Evolutionary conservation across 2,888 invertebrate genomes (phyloP), one percentile per base, ranked within the genome.

Genomic region (Nesidiocoris tenuis): DNA sequence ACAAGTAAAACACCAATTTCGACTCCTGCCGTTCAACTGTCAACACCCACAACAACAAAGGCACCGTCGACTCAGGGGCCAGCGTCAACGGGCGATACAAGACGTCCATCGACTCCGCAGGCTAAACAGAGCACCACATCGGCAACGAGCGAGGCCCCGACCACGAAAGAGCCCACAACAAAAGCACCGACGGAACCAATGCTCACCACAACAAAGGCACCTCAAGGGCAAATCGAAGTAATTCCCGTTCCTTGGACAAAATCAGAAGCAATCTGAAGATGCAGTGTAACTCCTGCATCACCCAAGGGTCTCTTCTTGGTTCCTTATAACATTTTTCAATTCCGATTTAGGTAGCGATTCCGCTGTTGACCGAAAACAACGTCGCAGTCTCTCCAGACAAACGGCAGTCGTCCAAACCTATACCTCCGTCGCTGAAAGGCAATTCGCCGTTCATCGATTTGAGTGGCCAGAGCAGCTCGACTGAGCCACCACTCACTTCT

Each of bases 401-500:
- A 61, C 59, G 67, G 5, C 66, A 75, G 1, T 77, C 76, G n/a
- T 79, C 80, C 9, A 80, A 80, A 61, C 80, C 80, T 0, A 78
- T 80, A 19, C 80, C 80, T 5, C 80, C 80, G 7, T 80, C 80
- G 3, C 63, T 80, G 2, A 77, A 77, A 76, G 80, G 80, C 0
- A 79, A 80, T 68, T 79, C 80, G 9, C 80, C 80, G 16, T 80
- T 80, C 63, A 63, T 79, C 1, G 80, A 77, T 2, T n/a, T n/a
- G 7, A 18, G 39, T 19, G 61, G 23, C 25, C 61, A 59, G 61
- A 74, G 74, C 56, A 63, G 64, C 24, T 74, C 74, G 5, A 74
- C 74, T 2, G 64, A 74, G 56, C 19, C 61, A 18, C 59, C 39
- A 7, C 2, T n/a, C 24, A 23, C 24, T 17, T n/a, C 65, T 23